A percentile compares a stretch with the other conserved stretches of the same genome.
These are phyloP conservation scores for Eretmochelys imbricata DNA, from an alignment of 2,113 vertebrate species.

Conservation along the genomic window DNA sequence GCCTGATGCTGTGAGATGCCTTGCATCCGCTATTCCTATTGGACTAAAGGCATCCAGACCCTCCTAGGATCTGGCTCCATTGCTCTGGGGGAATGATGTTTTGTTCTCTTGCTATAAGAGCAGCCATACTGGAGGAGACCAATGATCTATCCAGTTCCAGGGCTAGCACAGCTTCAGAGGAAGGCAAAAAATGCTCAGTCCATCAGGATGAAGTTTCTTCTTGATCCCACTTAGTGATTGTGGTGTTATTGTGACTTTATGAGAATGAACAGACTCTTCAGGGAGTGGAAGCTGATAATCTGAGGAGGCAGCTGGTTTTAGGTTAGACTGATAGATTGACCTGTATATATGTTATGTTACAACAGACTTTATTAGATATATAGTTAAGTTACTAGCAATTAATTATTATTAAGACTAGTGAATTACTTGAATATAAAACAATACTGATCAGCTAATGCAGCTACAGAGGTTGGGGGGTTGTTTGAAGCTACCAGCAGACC, in stretches of 20 bases:
- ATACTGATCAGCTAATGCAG: neutral
- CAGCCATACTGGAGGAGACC: neutral
- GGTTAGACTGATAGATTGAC: neutral
- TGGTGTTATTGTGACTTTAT: neutral
- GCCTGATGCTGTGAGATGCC: neutral
- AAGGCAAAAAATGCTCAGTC: neutral
- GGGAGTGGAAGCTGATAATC: neutral
- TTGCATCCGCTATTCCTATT: accelerated
- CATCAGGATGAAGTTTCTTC: neutral
- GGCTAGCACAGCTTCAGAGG: neutral
- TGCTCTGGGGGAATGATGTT: neutral
- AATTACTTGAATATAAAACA: neutral
- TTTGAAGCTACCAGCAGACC: no score
- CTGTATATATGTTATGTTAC: neutral
- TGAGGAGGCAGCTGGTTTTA: neutral
- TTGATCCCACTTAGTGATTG: neutral
- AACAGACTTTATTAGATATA: no score
- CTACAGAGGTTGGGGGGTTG: no score
- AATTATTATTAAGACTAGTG: neutral
- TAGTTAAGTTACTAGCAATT: neutral
- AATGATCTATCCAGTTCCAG: neutral
- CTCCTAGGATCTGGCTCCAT: neutral
- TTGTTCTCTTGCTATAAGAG: neutral
- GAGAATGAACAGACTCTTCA: neutral
- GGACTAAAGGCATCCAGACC: neutral